Evolutionary conservation across 2,888 invertebrate species (phyloP).

Genomic region (Meloe dianella): DNA sequence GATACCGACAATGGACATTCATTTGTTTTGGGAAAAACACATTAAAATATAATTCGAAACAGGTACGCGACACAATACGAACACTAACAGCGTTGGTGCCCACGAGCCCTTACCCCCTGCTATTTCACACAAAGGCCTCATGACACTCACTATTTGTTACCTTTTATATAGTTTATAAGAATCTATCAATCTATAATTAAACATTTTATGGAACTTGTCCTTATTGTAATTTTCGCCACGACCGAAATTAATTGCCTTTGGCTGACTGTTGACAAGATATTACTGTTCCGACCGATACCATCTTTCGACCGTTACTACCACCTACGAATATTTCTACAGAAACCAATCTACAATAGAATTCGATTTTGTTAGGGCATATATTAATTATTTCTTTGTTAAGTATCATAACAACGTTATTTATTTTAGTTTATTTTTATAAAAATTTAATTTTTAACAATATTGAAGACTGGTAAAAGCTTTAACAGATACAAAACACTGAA

Average conservation of each 20-base stretch:
- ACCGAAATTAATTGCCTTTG: conserved; percentile 46
- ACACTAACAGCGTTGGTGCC: conserved; percentile 47
- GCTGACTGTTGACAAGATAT: conserved; percentile 44
- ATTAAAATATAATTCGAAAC: conserved; percentile 60
- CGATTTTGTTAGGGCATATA: conserved; percentile 6
- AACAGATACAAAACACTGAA: conserved; percentile 26
- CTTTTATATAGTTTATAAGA: conserved; percentile 56
- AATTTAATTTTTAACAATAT: neutral
- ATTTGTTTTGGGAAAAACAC: conserved; percentile 61
- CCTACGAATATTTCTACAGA: conserved; percentile 14
- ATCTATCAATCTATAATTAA: conserved; percentile 59
- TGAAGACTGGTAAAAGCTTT: conserved; percentile 1
- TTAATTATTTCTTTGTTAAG: conserved; percentile 3
- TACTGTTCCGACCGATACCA: conserved; percentile 31
- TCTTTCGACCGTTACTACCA: conserved; percentile 26
- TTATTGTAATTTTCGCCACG: conserved; percentile 47
- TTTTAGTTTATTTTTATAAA: neutral
- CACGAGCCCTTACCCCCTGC: conserved; percentile 52
- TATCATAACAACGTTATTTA: neutral
- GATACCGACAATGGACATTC: conserved; percentile 57
- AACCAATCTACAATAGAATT: conserved; percentile 8
- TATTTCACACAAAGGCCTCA: conserved; percentile 54
- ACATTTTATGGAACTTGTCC: conserved; percentile 49
- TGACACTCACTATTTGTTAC: conserved; percentile 59
- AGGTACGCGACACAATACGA: conserved; percentile 60